Conservation (phyloP, 2,797 vertebrate genomes). For the Hephaestus fuliginosus region DNA sequence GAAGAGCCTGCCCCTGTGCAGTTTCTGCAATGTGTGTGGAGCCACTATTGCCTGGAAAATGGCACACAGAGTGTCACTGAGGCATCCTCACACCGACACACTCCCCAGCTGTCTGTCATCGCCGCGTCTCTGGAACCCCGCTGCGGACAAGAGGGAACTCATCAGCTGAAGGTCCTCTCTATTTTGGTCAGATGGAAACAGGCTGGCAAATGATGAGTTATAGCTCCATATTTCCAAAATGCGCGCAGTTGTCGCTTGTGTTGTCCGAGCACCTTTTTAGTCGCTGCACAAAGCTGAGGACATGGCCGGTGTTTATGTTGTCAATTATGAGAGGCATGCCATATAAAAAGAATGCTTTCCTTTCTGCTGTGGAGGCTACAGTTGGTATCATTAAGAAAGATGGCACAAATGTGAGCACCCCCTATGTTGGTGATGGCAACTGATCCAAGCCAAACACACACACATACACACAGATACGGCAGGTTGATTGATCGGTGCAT, state of each 20-base stretch:
- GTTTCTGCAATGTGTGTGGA: not conserved
- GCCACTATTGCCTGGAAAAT: constrained; percentile 36
- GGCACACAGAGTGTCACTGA: constrained; percentile 15
- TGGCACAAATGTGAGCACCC: not conserved
- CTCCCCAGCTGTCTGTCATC: constrained; percentile 72
- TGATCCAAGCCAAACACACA: not conserved
- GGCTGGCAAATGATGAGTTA: constrained; percentile 33
- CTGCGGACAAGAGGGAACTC: constrained; percentile 42
- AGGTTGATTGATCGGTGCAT: not conserved
- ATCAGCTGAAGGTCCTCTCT: constrained; percentile 68
- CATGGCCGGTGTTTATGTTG: not conserved
- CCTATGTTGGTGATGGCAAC: not conserved
- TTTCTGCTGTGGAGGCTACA: not conserved
- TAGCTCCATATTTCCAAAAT: constrained; percentile 38
- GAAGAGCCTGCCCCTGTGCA: not conserved
- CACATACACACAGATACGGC: too few species aligned
- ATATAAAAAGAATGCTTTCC: not conserved
- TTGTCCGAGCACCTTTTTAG: not conserved
- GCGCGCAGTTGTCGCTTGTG: constrained; percentile 5
- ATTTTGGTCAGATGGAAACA: constrained; percentile 66
- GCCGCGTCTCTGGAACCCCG: constrained; percentile 49
- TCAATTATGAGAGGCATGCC: constrained; percentile 14
- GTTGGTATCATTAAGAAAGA: not conserved
- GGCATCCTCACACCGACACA: constrained; percentile 57
- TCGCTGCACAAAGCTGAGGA: not conserved